Evolutionary conservation across 2,113 vertebrate species (phyloP), one percentile per base, ranked within the genome.

Genomic region (Galemys pyrenaicus): DNA sequence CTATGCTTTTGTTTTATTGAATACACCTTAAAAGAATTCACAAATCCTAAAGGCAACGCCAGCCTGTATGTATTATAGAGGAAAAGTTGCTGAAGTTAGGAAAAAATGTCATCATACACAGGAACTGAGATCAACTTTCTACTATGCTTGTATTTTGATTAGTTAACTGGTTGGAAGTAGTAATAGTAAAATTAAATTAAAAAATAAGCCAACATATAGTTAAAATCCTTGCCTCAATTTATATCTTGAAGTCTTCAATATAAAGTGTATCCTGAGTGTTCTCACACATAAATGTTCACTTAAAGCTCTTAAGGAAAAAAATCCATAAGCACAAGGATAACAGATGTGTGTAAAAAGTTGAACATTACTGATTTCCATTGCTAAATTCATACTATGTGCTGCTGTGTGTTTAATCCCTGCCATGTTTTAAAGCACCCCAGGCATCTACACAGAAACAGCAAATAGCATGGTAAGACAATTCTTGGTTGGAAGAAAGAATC

Each of bases 71-170:
- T 17, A 2, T 46, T 81, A 37, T 1, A 8, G 2, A 12, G 10
- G 2, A 12, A 64, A 30, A 6, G 0, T 26, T 84, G 17, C 37
- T 26, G 22, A 1, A 67, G 12, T 78, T 74, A 20, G 12, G 32
- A 94, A 93, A 79, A 46, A 51, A 20, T 1, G 0, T 54, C 0
- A 0, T 46, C 32, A 2, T 30, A 26, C 0, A 3, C 8, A 46
- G 24, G 16, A 65, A 9, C 1, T 9, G 26, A 77, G 26, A 3
- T 2, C 86, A 41, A 46, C 30, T 77, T 67, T 65, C 19, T 11
- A 80, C 4, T 32, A 4, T 67, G n/a, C 67, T 93, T 94, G 16
- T 46, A 85, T 94, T 60, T 77, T 60, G 87, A 87, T 83, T 60
- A 64, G 56, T 22, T 32, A 80, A 85, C 13, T 7, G 74, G 9